Conservation (phyloP, 23 tunicate genomes). For the Oikopleura dioica region DNA sequence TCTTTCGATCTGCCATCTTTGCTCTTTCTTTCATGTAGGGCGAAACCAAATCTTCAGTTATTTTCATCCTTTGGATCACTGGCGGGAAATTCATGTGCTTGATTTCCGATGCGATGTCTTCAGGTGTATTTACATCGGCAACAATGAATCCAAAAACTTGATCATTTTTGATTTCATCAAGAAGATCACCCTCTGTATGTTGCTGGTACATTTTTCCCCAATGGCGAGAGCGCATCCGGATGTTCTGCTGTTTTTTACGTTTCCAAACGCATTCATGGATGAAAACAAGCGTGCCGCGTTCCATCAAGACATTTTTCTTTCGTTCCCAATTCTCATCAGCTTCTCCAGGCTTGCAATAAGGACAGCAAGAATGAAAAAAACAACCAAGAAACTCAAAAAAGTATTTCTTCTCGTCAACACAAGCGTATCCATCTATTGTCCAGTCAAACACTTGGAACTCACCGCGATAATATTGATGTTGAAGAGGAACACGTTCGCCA, state of each 20-base stretch:
- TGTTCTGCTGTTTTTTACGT: not conserved
- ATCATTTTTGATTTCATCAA: not conserved
- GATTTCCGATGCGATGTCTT: not conserved
- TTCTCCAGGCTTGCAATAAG: not conserved
- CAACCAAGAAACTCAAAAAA: not conserved
- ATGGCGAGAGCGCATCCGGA: not conserved
- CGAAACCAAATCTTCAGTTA: not conserved
- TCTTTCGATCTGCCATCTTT: not conserved
- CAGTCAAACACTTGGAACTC: not conserved
- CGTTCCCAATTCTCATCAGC: not conserved
- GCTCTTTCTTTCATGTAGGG: not conserved
- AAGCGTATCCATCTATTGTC: not conserved
- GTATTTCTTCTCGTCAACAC: not conserved
- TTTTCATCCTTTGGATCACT: not conserved
- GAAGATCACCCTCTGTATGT: not conserved
- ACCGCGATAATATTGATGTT: conserved; percentile 7
- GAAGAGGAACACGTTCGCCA: not conserved
- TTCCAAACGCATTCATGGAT: conserved; percentile 1
- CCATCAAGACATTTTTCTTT: not conserved
- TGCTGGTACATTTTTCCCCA: not conserved
- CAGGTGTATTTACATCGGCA: not conserved
- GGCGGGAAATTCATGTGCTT: not conserved
- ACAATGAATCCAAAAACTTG: not conserved
- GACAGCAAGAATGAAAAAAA: not conserved
- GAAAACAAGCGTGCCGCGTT: not conserved